Evolutionary conservation across 2,797 vertebrate species (phyloP), one percentile per base, ranked within the genome.

Genomic region (Sebastes minor): DNA sequence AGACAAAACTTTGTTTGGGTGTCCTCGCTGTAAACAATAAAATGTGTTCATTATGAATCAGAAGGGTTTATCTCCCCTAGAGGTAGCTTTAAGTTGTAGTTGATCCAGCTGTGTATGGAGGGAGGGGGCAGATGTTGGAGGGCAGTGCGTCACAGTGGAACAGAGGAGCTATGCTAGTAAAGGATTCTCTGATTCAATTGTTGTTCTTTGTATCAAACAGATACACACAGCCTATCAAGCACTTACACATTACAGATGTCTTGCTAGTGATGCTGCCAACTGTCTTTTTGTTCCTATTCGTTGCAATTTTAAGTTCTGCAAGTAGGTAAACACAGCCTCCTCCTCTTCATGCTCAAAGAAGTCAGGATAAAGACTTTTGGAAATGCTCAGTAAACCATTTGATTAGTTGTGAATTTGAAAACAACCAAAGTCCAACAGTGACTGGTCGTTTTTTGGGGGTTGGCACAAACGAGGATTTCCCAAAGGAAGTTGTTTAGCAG

Each of bases 1-100:
- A 59, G 33, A 83, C 67, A 42, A 72, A 91, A 85, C 81, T 86
- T 89, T 89, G 56, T 82, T 59, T 79, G 35, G 77, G 23, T 20
- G 20, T 30, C 25, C 57, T 49, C 38, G 28, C 22, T 65, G 56
- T 56, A n/a, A 66, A 65, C 68, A 53, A 32, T 30, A 10, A 23
- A 80, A 46, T 23, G 22, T 63, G n/a, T 14, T 20, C 28, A 16
- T 38, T 30, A 13, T 52, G 69, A 59, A 23, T 71, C 8, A 16
- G 22, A 57, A 11, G 2, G 30, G 16, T 74, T 74, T 2, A 13
- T 14, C 16, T 42, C 14, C 28, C 20, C 10, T n/a, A 23, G 10
- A 32, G 28, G 35, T 8, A 9, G 52, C 8, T 73, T 59, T 25
- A 33, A 33, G 68, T 57, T 60, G 49, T 70, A 32, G 20, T 66